Base-by-base conservation (phyloP, 37 sponge, comb jelly and placozoan genomes). In the Haliclona indistincta region DNA sequence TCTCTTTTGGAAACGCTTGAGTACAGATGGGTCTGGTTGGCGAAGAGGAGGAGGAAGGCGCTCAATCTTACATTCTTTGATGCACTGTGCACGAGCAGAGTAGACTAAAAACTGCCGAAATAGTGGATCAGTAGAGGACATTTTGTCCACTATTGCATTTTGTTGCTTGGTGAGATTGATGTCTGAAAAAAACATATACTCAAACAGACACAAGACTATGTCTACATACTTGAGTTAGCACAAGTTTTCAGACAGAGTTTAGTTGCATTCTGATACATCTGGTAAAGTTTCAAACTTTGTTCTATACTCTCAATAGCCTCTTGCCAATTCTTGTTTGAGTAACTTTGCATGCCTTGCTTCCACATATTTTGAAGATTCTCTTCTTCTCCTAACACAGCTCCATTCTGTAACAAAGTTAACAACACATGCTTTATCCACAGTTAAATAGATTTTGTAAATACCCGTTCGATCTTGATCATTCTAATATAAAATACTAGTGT, bases 401-500 rank as follows among this genome's bases (percentile, higher is more conserved):
- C 92, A 64, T 86, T 63, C 92, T 91, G 45, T 19, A 0, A 6
- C 26, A 56, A 4, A 78, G 6, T 32, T 66, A 36, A 66, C 6
- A 58, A 20, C 22, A 58, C 4, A 43, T 44, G 35, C 5, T 13
- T 58, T 22, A n/a, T 4, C 38, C 38, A 75, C 45, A 19, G 22
- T 3, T 39, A 68, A 35, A 5, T 3, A 5, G 20, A 38, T 26
- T 6, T 2, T 2, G 22, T 13, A 63, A 81, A 79, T 68, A 95
- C 95, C 68, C 95, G 61, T 54, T 84, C 85, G 45, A 95, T 83
- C 58, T 87, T 86, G 65, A 95, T 73, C 22, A 95, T 55, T 25
- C 91, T 76, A 42, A 90, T 71, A 37, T 95, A 95, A 47, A 95
- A 95, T 15, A 90, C 88, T 49, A 95, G 67, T 22, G 88, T 83